Evolutionary conservation across 1,140 invertebrate genomes (phyloP).

Genomic region (Zaprionus kolodkinae): DNA sequence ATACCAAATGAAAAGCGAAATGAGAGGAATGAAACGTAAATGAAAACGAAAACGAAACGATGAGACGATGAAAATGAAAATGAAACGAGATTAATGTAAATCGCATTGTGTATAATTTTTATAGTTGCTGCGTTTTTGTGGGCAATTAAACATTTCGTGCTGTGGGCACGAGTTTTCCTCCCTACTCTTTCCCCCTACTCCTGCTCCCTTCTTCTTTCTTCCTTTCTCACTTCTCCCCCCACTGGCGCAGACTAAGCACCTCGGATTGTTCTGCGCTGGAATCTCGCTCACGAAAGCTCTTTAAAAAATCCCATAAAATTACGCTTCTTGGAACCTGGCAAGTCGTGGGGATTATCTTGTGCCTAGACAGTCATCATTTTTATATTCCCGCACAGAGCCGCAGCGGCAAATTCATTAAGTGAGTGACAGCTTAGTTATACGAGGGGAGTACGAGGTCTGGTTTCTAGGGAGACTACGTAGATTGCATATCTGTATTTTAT

Average conservation of each 20-base stretch:
- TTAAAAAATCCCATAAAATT: constrained; percentile 1
- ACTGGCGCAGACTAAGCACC: constrained; percentile 21
- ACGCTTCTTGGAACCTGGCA: background rate
- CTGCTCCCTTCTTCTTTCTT: background rate
- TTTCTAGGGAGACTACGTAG: no score
- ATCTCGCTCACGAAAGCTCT: background rate
- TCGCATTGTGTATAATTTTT: constrained; percentile 74
- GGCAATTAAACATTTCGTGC: constrained; percentile 72
- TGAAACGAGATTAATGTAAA: constrained; percentile 72
- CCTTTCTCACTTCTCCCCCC: background rate
- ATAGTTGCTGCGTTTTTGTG: constrained; percentile 75
- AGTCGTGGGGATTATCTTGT: constrained; percentile 3
- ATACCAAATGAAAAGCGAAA: background rate
- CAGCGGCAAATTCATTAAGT: background rate
- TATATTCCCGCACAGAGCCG: background rate
- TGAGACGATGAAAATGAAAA: no score
- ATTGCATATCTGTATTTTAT: no score
- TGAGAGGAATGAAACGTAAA: constrained; percentile 1
- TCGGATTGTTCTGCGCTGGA: background rate
- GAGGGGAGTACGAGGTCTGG: no score
- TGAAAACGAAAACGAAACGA: constrained; percentile 19
- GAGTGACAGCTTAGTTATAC: background rate
- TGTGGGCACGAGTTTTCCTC: background rate
- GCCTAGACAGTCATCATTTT: constrained; percentile 1
- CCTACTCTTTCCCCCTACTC: background rate